A percentile compares a stretch with the other conserved stretches of the same genome.
These are phyloP conservation scores for Grus americana DNA, from an alignment of 2,113 vertebrate genomes.

Conservation along the genomic window DNA sequence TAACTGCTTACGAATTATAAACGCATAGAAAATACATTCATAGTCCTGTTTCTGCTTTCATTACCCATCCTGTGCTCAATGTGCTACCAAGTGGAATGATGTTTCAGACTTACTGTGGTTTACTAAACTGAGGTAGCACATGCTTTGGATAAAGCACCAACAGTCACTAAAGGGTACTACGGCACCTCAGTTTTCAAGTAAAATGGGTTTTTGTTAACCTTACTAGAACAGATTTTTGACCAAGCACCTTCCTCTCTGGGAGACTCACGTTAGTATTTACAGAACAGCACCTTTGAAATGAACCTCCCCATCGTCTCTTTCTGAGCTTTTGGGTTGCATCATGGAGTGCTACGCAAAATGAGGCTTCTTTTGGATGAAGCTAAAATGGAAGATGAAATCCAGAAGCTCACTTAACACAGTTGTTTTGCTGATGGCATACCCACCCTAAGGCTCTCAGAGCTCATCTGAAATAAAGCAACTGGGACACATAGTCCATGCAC, in stretches of 20 bases:
- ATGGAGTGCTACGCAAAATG: not conserved
- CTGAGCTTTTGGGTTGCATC: not conserved
- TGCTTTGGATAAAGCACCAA: not conserved
- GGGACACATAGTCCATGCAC: not conserved
- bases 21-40: not conserved
- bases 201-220: not conserved
- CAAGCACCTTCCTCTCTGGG: not conserved
- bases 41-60: not conserved
- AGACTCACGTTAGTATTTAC: not conserved
- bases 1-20: not conserved
- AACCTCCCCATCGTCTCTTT: not conserved
- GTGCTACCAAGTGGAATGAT: not conserved
- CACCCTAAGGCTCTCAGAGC: not conserved
- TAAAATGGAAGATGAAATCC: not conserved
- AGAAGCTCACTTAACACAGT: not conserved
- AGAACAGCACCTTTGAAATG: not conserved
- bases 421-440: not conserved
- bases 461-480: not conserved
- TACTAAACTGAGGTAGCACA: not conserved
- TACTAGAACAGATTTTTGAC: not conserved
- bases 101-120: not conserved
- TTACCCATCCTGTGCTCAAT: not conserved
- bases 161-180: not conserved
- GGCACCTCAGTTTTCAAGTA: not conserved
- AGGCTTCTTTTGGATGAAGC: not conserved